phyloP scores from a whole-genome alignment of 2,113 vertebrate species.

The Phodopus roborovskii region DNA sequence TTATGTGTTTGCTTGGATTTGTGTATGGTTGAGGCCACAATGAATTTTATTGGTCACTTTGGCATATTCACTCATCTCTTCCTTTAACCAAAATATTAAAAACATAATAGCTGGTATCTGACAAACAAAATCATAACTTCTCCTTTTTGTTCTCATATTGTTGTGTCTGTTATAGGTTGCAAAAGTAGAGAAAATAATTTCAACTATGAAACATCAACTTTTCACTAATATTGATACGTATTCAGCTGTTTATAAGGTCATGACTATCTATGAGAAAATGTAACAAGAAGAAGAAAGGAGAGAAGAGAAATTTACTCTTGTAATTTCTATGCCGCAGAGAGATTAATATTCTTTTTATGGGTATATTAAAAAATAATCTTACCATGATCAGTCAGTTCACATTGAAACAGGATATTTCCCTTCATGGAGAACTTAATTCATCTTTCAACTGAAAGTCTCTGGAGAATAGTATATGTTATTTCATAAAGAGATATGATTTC shows the following conservation, averaged over 20 bases:
- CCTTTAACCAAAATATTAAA: background rate
- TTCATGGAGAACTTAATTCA: background rate
- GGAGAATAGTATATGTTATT: background rate
- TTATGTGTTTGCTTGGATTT: background rate
- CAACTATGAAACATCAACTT: background rate
- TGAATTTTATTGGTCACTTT: background rate
- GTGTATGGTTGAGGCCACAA: background rate
- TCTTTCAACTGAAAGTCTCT: background rate
- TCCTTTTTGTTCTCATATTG: background rate
- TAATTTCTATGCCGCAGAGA: background rate
- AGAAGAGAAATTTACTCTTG: background rate
- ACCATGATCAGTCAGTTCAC: background rate
- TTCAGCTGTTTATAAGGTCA: background rate
- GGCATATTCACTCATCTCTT: background rate
- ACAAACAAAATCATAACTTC: background rate
- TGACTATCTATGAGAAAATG: background rate
- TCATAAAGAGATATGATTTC: background rate
- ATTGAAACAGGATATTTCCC: background rate
- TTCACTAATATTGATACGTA: background rate
- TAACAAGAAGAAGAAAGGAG: background rate
- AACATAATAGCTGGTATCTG: background rate
- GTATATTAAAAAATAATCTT: background rate
- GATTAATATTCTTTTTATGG: background rate
- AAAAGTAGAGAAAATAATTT: background rate
- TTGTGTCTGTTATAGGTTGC: background rate